Base-by-base conservation (phyloP, 2,113 vertebrate species). In the Rousettus leschenaultii region DNA sequence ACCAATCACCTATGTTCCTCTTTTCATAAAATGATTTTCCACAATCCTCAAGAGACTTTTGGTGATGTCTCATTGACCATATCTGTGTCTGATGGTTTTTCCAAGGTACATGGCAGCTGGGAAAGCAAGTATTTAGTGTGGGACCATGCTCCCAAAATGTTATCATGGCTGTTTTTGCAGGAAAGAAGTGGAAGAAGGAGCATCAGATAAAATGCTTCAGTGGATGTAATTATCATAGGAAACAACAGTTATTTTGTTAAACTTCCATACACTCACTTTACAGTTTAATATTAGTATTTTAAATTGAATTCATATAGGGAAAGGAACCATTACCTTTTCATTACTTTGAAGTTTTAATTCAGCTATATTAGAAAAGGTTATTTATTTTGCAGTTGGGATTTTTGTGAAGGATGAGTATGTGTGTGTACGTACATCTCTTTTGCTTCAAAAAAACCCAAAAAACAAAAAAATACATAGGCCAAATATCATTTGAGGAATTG, bases 311-410 rank as follows among this genome's bases (percentile, higher is more conserved):
- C 40, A n/a, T 92, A 24, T 51, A 35, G 18, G 1, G 53, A 90
- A 63, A 77, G 5, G 22, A 1, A 71, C 1, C n/a, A 11, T 55
- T 71, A 30, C 30, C 8, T 71, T 74, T 93, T 89, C 40, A 43
- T 79, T 79, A 26, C 33, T 61, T 85, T 78, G 38, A 85, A 22
- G 45, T 65, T 80, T 77, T 65, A 70, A n/a, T 86, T 95, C n/a
- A 15, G 14, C 45, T 89, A 15, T 74, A 21, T 30, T 43, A 24
- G 48, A 22, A 89, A 7, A 9, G 1, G 2, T 55, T 73, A 55
- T 86, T 63, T 63, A 63, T 59, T 77, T 16, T 89, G 30, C 12
- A 43, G 9, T 38, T 38, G 30, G 30, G 7, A 53, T 88, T 68
- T 93, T 53, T 78, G 12, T 63, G 55, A 65, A 24, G 13, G 35